These are phyloP conservation scores for Dryococelus australis DNA, from an alignment of 2,888 invertebrate species.

Conservation along the genomic window DNA sequence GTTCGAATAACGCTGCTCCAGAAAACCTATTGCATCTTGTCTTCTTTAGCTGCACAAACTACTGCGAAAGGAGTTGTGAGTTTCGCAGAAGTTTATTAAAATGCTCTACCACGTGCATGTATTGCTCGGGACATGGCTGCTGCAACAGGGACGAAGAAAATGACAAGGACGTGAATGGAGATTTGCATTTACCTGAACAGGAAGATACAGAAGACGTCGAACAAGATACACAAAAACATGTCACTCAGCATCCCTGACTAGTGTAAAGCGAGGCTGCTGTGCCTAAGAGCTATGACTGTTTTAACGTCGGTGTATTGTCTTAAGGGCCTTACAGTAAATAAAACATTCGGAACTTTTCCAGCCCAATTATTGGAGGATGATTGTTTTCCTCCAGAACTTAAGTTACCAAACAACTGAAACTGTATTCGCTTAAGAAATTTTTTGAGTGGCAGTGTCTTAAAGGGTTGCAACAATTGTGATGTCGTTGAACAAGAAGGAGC, in stretches of 20 bases:
- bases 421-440: background rate
- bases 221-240: background rate
- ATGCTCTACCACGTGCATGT: background rate
- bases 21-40: background rate
- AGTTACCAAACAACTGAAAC: background rate
- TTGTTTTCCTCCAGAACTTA: too few species aligned
- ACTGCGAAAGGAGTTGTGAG: background rate
- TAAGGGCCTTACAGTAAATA: background rate
- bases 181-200: too few species aligned
- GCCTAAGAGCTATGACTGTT: background rate
- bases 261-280: background rate
- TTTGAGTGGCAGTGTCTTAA: background rate
- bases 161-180: background rate
- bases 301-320: background rate
- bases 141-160: background rate
- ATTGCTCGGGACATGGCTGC: background rate
- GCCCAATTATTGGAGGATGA: background rate
- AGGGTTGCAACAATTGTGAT: too few species aligned
- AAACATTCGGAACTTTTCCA: too few species aligned
- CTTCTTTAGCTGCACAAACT: background rate
- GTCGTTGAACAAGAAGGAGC: too few species aligned
- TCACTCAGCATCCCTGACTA: too few species aligned
- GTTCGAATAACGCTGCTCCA: background rate
- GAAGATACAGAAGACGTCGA: background rate
- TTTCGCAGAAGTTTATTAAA: background rate